Percentiles rank a stretch among this genome's conserved stretches.
Evolutionary conservation across 2,888 invertebrate genomes (phyloP).

Genomic region (Melanophora roralis): DNA sequence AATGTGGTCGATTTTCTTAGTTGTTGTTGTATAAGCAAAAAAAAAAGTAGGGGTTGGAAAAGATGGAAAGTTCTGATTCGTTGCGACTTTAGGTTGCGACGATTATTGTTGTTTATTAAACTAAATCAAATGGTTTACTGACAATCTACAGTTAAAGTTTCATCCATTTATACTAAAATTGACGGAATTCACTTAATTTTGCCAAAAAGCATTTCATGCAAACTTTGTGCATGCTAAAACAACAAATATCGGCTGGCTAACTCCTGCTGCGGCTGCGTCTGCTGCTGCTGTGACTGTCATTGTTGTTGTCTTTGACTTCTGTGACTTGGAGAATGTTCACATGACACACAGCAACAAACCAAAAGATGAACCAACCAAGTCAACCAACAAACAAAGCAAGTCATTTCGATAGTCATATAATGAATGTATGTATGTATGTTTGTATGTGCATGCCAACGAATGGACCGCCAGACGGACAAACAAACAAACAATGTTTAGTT

Average conservation of each 20-base stretch:
- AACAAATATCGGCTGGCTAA: constrained; percentile 19
- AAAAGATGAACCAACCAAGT: constrained; percentile 39
- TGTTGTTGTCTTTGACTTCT: constrained; percentile 52
- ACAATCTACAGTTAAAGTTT: constrained; percentile 75
- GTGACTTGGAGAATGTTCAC: constrained; percentile 64
- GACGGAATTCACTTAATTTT: constrained; percentile 68
- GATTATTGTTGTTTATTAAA: constrained; percentile 75
- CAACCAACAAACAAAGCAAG: constrained; percentile 17
- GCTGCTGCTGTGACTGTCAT: constrained; percentile 10
- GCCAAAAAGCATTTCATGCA: constrained; percentile 56
- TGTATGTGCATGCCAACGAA: no score
- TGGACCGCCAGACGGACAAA: background rate
- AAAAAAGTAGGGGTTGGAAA: constrained; percentile 66
- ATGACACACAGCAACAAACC: constrained; percentile 49
- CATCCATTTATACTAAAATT: constrained; percentile 77
- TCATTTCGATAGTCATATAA: background rate
- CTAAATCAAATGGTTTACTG: constrained; percentile 78
- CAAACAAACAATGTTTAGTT: constrained; percentile 28
- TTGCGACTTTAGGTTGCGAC: constrained; percentile 63
- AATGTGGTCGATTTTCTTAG: constrained; percentile 52
- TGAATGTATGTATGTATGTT: no score
- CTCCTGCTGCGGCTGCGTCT: no score
- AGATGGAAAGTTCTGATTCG: constrained; percentile 68
- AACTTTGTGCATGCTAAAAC: constrained; percentile 42
- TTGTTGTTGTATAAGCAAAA: constrained; percentile 60